These are phyloP conservation scores for Brachyptera risi DNA, from an alignment of 2,888 invertebrate species.

Conservation along the genomic window DNA sequence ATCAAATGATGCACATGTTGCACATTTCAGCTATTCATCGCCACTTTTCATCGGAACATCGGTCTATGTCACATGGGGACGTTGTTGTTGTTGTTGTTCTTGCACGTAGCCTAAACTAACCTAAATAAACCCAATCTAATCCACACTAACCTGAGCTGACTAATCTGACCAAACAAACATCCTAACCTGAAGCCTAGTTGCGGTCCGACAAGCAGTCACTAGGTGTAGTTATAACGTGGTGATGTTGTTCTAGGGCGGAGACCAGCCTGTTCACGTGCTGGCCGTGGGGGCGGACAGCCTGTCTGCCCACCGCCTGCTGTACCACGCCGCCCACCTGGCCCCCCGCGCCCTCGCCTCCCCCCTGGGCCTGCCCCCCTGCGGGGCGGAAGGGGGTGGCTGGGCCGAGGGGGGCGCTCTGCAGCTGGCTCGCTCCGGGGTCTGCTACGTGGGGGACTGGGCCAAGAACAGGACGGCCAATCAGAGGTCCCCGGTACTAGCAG, in stretches of 20 bases:
- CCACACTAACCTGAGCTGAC: no score
- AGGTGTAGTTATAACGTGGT: no score
- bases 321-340: slow-evolving; percentile 23
- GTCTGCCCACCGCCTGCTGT: slow-evolving; percentile 28
- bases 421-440: slow-evolving; percentile 44
- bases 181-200: no score
- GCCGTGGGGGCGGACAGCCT: slow-evolving; percentile 32
- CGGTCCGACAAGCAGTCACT: no score
- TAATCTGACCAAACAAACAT: no score
- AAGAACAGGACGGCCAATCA: slow-evolving; percentile 24
- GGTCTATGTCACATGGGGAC: no score
- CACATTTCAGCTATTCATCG: no score
- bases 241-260: slow-evolving; percentile 21
- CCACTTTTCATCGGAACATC: no score
- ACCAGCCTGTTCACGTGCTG: slow-evolving; percentile 33
- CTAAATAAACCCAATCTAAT: no score
- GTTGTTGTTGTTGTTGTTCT: no score
- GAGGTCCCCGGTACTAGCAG: slow-evolving; percentile 19
- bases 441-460: slow-evolving; percentile 45
- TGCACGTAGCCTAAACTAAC: no score
- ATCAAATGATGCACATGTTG: no score
- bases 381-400: slow-evolving; percentile 35
- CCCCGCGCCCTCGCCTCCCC: slow-evolving; percentile 20
- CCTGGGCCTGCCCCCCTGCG: slow-evolving; percentile 26
- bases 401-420: slow-evolving; percentile 43